Evolutionary conservation across 2,113 vertebrate species (phyloP), one percentile per base, ranked within the genome.

Genomic region (Passer montanus): DNA sequence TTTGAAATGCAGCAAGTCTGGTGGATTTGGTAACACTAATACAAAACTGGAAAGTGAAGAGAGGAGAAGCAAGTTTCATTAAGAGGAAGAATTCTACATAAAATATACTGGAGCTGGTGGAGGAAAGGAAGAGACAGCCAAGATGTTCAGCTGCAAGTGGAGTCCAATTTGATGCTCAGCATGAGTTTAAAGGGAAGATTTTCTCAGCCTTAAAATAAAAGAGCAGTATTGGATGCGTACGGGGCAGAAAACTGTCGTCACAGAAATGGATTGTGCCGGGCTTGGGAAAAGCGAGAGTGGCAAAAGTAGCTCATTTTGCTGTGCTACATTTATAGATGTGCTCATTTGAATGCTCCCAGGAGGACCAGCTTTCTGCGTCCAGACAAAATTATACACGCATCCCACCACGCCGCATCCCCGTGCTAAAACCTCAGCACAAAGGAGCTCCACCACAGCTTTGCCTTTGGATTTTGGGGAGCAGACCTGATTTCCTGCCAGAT

Each of bases 121-220:
- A 84, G 78, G 63, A 78, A 86, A 83, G 52, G 74, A 92, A 84
- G 73, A 89, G 68, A 63, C 81, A 95, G 95, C 73, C 89, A 96
- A 91, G 87, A 95, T 79, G 93, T 93, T 96, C 96, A 95, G 93
- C 91, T 95, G 95, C 91, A 96, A 96, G 94, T 94, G 93, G 93
- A 96, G 95, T 94, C 94, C 90, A 96, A 94, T 95, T 93, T 97
- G 96, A 96, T 89, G 94, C 94, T 97, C 96, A 95, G 95, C 81
- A 0, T 96, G 95, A 93, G 94, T 94, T 96, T 97, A 95, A 96
- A 97, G 89, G 87, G 96, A 96, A 97, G 91, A 96, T 93, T 97
- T 97, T 92, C 90, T 95, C 94, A 95, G 92, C 91, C 91, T 96
- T 95, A 92, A 97, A 97, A 96, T 96, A 97, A 97, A 92, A 94